Evolutionary conservation across 2,888 invertebrate species (phyloP).

Genomic region (Yponomeuta cagnagella): DNA sequence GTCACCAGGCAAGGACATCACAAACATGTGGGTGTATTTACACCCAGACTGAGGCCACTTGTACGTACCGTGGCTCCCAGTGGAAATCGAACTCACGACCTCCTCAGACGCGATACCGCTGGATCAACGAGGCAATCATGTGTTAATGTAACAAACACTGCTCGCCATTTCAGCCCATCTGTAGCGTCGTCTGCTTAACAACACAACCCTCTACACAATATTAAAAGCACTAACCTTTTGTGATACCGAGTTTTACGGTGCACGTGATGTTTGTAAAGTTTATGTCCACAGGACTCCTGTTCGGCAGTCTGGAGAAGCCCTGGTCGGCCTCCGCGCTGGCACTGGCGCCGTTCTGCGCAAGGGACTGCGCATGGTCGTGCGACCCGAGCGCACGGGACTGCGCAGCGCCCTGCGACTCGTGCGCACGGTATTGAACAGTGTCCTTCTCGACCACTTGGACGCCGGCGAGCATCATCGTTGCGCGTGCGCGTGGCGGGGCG

Average conservation of each 20-base stretch:
- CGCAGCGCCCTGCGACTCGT: slow-evolving; percentile 18
- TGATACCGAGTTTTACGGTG: slow-evolving; percentile 82
- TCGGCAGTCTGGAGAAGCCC: slow-evolving; percentile 42
- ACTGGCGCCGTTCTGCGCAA: not conserved
- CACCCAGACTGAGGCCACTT: too few relatives aligned
- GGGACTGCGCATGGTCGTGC: slow-evolving; percentile 1
- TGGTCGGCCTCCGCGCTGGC: slow-evolving; percentile 20
- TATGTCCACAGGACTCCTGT: slow-evolving; percentile 78
- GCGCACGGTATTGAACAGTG: slow-evolving; percentile 44
- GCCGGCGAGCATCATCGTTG: slow-evolving; percentile 65
- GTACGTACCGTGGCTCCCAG: too few relatives aligned
- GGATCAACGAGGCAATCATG: too few relatives aligned
- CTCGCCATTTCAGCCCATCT: too few relatives aligned
- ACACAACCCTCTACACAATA: not conserved
- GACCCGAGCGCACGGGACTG: slow-evolving; percentile 9
- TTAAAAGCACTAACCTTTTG: slow-evolving; percentile 76
- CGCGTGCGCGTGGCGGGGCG: slow-evolving; percentile 44
- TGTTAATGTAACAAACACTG: too few relatives aligned
- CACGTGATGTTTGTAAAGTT: slow-evolving; percentile 84
- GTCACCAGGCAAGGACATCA: too few relatives aligned
- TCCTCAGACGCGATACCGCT: too few relatives aligned
- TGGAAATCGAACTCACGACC: too few relatives aligned
- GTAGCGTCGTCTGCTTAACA: too few relatives aligned
- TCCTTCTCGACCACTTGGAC: slow-evolving; percentile 57
- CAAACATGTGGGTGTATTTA: too few relatives aligned